phyloP scores from a whole-genome alignment of 2,888 invertebrate genomes.

The Troides aeacus region DNA sequence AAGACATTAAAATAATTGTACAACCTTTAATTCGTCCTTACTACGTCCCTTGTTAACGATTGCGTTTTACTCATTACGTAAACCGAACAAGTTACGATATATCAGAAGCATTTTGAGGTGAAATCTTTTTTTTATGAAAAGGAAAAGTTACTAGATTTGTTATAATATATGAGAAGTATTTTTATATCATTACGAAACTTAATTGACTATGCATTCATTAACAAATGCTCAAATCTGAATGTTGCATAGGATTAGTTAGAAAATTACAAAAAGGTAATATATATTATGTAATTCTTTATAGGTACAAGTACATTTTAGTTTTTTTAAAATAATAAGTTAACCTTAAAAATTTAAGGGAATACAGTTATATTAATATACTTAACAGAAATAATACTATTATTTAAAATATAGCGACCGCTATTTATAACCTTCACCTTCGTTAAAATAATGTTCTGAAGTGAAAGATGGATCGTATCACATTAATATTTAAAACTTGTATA shows the following conservation, averaged over 20 bases:
- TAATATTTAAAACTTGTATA: neutral
- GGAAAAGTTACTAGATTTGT: neutral
- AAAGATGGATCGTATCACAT: neutral
- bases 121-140: conserved; percentile 1
- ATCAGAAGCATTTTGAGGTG: conserved; percentile 1
- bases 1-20: neutral
- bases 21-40: conserved; percentile 7
- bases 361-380: neutral
- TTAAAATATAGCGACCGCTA: conserved; percentile 3
- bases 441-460: neutral
- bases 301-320: too few relatives aligned
- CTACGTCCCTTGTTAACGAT: neutral
- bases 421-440: conserved; percentile 14
- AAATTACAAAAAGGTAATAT: too few relatives aligned
- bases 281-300: too few relatives aligned
- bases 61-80: conserved; percentile 2
- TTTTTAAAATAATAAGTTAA: too few relatives aligned
- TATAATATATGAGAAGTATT: neutral
- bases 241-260: too few relatives aligned
- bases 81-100: neutral
- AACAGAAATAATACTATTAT: neutral
- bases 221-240: neutral
- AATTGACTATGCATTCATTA: neutral
- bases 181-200: neutral
- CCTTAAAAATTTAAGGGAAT: neutral